Percentiles rank a stretch among this genome's conserved stretches.
Conservation (phyloP, 1,140 invertebrate genomes). For the Araneus ventricosus region DNA sequence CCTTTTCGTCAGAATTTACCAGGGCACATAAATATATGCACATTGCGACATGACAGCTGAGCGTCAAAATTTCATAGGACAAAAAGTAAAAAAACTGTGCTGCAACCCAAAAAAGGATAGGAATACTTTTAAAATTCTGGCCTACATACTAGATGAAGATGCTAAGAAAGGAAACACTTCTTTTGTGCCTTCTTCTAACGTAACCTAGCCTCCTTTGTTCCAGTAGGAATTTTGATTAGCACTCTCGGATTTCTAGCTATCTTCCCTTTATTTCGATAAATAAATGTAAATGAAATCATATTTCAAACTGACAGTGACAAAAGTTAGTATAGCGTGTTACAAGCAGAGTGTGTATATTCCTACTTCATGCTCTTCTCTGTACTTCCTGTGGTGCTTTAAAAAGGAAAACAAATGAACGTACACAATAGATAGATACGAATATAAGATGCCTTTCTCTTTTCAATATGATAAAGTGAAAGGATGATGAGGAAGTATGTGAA, state of each 20-base stretch:
- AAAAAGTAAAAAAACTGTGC: background rate
- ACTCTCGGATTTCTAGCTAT: background rate
- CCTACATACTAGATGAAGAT: background rate
- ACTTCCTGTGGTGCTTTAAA: background rate
- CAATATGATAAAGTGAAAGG: no score
- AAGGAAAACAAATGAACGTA: background rate
- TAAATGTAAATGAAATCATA: slow-evolving; percentile 45
- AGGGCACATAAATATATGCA: slow-evolving; percentile 7
- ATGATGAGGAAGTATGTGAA: no score
- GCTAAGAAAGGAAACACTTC: background rate
- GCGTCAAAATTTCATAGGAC: background rate
- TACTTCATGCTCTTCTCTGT: background rate
- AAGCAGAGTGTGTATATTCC: background rate
- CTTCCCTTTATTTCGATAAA: background rate
- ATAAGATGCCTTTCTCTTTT: background rate
- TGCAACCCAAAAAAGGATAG: background rate
- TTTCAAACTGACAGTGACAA: slow-evolving; percentile 25
- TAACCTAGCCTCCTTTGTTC: background rate
- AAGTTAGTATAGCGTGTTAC: background rate
- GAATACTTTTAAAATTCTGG: slow-evolving; percentile 47
- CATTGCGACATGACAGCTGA: background rate
- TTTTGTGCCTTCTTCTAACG: background rate
- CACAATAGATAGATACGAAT: background rate
- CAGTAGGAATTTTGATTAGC: slow-evolving; percentile 40
- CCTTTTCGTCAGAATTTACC: no score